Evolutionary conservation across 2,888 invertebrate genomes (phyloP), one percentile per base, ranked within the genome.

Genomic region (Callinectes sapidus): DNA sequence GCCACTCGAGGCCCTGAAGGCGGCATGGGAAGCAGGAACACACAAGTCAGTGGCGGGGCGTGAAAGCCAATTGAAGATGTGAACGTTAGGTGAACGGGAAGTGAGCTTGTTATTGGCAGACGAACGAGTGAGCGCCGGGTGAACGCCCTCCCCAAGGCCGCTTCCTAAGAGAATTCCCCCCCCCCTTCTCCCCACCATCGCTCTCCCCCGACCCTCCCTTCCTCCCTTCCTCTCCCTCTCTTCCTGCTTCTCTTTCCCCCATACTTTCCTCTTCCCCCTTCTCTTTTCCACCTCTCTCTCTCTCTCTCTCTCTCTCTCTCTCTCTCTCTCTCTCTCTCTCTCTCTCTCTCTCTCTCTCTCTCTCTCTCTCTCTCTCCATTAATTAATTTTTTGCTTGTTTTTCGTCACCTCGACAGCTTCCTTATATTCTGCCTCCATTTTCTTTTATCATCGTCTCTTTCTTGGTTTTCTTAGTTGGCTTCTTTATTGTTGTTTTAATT

Each of bases 21-120:
- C 35, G 81, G 35, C 35, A 35, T 35, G 81, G 35, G 81, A 81
- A 81, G 81, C 13, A 81, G 13, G 13, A 35, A 81, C 2, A 35
- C 81, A 35, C 71, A 35, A 81, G 13, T 5, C 35, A 35, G 35
- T 6, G 81, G 48, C 48, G 16, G 81, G 32, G 35, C 18, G 81
- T 81, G 81, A 81, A 81, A 81, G 81, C 32, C 81, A 81, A 81
- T 32, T 35, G 81, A 81, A 35, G 32, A 35, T 81, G 16, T 81
- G 81, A 81, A 81, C 81, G 81, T 35, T 35, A 35, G 81, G 81
- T 35, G 81, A 81, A 81, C 81, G 81, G 81, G 81, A 81, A 81
- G 81, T 81, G 35, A 81, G 81, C 35, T 81, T 81, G 81, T 81
- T 81, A 81, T 81, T 81, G 81, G 81, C 81, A 81, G 81, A 35